Evolutionary conservation across 2,888 invertebrate species (phyloP).

Genomic region (Catocala fraxini): DNA sequence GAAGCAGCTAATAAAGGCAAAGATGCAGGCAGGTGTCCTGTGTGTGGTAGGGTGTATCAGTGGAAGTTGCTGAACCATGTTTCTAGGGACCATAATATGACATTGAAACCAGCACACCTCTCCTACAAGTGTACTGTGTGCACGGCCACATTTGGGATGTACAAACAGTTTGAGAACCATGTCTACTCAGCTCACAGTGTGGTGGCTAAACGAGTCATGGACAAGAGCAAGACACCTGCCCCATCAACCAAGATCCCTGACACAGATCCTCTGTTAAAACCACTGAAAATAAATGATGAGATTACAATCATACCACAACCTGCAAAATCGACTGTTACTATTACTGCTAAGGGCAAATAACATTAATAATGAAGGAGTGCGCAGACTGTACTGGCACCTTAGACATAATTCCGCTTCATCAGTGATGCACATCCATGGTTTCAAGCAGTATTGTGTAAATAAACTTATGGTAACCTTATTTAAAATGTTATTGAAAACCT

Average conservation of each 20-base stretch:
- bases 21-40: slow-evolving; percentile 97
- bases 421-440: slow-evolving; percentile 68
- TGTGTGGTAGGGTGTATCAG: slow-evolving; percentile 94
- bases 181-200: slow-evolving; percentile 98
- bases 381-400: slow-evolving; percentile 54
- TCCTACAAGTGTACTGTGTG: slow-evolving; percentile 98
- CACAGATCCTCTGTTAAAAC: slow-evolving; percentile 91
- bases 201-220: slow-evolving; percentile 95
- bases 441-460: slow-evolving; percentile 84
- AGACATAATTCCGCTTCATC: slow-evolving; percentile 59
- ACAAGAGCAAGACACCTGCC: slow-evolving; percentile 88
- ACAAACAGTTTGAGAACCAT: slow-evolving; percentile 98
- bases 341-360: slow-evolving; percentile 84
- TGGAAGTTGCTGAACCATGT: slow-evolving; percentile 97
- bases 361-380: slow-evolving; percentile 62
- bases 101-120: slow-evolving; percentile 96
- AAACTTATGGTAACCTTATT: slow-evolving; percentile 69
- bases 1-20: slow-evolving; percentile 98
- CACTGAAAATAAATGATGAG: slow-evolving; percentile 96
- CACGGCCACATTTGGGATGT: slow-evolving; percentile 98
- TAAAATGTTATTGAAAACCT: slow-evolving; percentile 69
- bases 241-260: slow-evolving; percentile 66
- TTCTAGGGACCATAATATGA: slow-evolving; percentile 97
- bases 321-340: slow-evolving; percentile 85
- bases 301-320: slow-evolving; percentile 97